A percentile compares a stretch with the other conserved stretches of the same genome.
These are phyloP conservation scores for Eulithis prunata DNA, from an alignment of 2,888 invertebrate species.

Conservation along the genomic window DNA sequence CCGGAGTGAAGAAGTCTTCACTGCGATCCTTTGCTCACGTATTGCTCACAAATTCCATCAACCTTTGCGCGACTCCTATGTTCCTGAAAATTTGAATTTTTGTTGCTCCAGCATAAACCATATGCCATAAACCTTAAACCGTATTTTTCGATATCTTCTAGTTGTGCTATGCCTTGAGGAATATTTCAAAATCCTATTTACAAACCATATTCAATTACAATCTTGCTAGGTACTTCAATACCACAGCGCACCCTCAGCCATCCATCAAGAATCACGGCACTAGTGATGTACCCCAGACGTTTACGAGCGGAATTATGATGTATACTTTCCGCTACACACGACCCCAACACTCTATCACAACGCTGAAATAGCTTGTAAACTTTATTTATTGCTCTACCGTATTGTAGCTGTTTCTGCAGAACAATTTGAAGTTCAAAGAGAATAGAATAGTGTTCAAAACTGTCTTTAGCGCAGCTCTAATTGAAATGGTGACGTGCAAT, in stretches of 20 bases:
- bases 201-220: constrained; percentile 21
- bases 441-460: background rate
- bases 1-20: no score
- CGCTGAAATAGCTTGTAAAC: constrained; percentile 54
- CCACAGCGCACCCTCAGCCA: constrained; percentile 47
- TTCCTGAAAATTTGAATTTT: no score
- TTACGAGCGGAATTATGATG: constrained; percentile 78
- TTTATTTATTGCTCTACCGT: constrained; percentile 51
- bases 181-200: no score
- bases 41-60: no score
- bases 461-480: no score
- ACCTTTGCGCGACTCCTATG: no score
- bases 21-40: no score
- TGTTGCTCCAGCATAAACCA: no score
- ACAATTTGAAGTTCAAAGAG: background rate
- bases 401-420: constrained; percentile 22
- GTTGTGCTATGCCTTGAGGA: no score
- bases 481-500: no score
- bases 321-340: constrained; percentile 70
- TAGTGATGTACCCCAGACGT: constrained; percentile 65
- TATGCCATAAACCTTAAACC: no score
- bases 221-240: background rate
- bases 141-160: no score
- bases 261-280: constrained; percentile 73
- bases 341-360: constrained; percentile 55